Evolutionary conservation across 2,113 vertebrate genomes (phyloP).

Genomic region (Pristiophorus japonicus): DNA sequence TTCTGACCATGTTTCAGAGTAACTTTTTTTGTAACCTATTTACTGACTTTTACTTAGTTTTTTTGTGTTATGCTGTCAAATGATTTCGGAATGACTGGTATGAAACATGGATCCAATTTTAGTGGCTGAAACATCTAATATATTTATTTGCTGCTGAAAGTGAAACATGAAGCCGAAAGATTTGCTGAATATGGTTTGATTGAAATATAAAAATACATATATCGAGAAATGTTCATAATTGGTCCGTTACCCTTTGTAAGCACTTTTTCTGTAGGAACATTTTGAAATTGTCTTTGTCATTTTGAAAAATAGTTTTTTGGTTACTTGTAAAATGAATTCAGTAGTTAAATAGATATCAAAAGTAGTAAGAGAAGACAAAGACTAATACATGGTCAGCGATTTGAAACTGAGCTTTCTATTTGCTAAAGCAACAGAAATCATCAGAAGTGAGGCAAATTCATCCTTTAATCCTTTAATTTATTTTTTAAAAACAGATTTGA

Average conservation of each 20-base stretch:
- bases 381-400: neutral
- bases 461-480: conserved; percentile 7
- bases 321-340: neutral
- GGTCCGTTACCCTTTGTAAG: neutral
- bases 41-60: neutral
- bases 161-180: neutral
- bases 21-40: neutral
- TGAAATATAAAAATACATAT: neutral
- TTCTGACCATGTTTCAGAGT: neutral
- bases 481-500: conserved; percentile 1
- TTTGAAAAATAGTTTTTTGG: neutral
- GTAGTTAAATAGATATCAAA: neutral
- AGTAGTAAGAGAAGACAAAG: neutral
- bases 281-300: neutral
- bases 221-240: neutral
- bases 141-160: neutral
- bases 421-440: neutral
- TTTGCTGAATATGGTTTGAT: neutral
- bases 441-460: neutral
- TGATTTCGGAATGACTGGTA: neutral
- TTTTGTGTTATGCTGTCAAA: neutral
- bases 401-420: neutral
- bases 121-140: neutral
- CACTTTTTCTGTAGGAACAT: neutral
- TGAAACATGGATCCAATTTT: neutral